Evolutionary conservation across 2,797 vertebrate genomes (phyloP).

Genomic region (Octomys mimax): DNA sequence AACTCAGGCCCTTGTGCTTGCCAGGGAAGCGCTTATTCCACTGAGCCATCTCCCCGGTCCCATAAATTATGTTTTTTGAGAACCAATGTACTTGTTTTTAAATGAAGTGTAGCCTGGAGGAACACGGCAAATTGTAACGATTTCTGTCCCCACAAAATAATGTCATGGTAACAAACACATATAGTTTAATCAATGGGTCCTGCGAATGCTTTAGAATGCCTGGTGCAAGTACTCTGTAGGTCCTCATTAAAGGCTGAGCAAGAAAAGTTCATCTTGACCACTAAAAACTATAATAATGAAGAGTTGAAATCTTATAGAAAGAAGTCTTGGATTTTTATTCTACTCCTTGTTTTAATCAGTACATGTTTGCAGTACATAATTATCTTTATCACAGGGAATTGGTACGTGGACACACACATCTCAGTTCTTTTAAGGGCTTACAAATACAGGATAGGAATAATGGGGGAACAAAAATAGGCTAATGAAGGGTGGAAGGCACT

Average conservation of each 20-base stretch:
- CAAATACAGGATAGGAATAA: neutral
- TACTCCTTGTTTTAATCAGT: neutral
- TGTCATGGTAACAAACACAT: neutral
- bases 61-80: constrained; percentile 50
- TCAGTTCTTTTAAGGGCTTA: neutral
- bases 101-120: constrained; percentile 53
- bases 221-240: neutral
- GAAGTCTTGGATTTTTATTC: neutral
- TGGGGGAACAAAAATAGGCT: neutral
- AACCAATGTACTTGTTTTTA: constrained; percentile 50
- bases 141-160: constrained; percentile 55
- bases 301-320: constrained; percentile 48
- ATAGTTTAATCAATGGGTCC: neutral
- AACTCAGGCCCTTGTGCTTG: too few species aligned
- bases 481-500: neutral
- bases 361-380: neutral
- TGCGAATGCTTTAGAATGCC: constrained; percentile 34
- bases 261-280: constrained; percentile 42
- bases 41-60: too few species aligned
- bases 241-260: constrained; percentile 50
- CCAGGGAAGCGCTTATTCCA: too few species aligned
- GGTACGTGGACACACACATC: neutral
- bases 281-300: constrained; percentile 33
- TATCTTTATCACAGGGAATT: neutral
- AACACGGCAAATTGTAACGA: constrained; percentile 57